Evolutionary conservation across 2,888 invertebrate genomes (phyloP).

Genomic region (Callosobruchus maculatus): DNA sequence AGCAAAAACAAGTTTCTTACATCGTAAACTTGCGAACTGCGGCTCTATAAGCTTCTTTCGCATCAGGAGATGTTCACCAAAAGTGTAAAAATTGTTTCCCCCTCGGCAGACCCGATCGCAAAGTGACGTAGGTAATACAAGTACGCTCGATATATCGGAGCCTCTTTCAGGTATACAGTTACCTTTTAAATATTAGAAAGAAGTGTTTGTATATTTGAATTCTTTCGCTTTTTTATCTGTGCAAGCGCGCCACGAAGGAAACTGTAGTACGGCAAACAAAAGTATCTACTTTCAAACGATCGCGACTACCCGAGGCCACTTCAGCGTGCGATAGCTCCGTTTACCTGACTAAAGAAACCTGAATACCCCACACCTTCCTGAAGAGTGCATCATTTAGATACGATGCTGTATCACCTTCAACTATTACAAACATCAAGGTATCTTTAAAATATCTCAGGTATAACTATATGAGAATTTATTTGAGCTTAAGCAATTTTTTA

Average conservation of each 20-base stretch:
- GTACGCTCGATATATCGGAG: neutral
- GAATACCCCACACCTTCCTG: neutral
- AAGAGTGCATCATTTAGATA: neutral
- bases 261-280: slow-evolving; percentile 10
- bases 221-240: slow-evolving; percentile 23
- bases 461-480: no score
- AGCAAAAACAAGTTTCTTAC: no score
- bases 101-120: neutral
- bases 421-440: no score
- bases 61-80: no score
- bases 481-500: no score
- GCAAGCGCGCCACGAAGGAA: neutral
- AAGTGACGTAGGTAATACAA: neutral
- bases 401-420: no score
- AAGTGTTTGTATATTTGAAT: slow-evolving; percentile 26
- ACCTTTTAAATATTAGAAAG: slow-evolving; percentile 7
- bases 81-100: no score
- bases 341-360: slow-evolving; percentile 6
- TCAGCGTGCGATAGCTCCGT: slow-evolving; percentile 14
- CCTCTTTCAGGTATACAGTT: neutral
- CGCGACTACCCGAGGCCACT: slow-evolving; percentile 4
- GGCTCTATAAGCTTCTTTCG: no score
- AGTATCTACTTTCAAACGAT: slow-evolving; percentile 27
- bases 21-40: no score
- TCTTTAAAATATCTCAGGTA: no score